Evolutionary conservation across 2,113 vertebrate genomes (phyloP).

Genomic region (Pedionomus torquatus): DNA sequence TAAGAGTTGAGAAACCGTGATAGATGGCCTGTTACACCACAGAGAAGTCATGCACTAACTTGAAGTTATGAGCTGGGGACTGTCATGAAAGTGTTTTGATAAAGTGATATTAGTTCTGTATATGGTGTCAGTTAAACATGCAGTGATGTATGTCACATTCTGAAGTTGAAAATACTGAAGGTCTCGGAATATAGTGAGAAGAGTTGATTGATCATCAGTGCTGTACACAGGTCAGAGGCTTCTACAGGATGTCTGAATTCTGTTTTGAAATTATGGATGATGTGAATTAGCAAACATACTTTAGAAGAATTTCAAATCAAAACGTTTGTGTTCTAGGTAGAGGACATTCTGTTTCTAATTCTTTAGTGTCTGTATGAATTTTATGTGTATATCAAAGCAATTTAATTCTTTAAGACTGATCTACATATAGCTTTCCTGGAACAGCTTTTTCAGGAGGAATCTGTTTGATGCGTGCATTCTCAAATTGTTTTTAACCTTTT

Average conservation of each 20-base stretch:
- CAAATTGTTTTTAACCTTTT: neutral
- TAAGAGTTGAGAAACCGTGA: neutral
- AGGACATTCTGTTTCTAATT: neutral
- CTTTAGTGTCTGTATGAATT: neutral
- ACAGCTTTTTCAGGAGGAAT: too few species aligned
- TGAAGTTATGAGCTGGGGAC: neutral
- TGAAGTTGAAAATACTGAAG: neutral
- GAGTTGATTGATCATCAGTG: neutral
- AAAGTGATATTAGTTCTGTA: neutral
- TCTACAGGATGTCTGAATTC: neutral
- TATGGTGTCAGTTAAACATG: neutral
- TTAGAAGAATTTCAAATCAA: neutral
- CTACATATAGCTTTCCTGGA: too few species aligned
- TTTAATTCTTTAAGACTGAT: too few species aligned
- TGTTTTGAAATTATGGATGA: neutral
- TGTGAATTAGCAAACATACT: neutral
- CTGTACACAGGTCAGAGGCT: neutral
- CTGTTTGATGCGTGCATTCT: neutral
- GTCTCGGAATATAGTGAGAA: neutral
- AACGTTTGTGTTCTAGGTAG: neutral
- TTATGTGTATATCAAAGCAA: neutral
- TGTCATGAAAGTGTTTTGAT: neutral
- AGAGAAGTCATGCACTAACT: neutral
- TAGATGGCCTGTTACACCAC: rapidly evolving
- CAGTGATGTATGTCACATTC: neutral